Base-by-base conservation (phyloP, 2,113 vertebrate species). In the Pelodiscus sinensis region DNA sequence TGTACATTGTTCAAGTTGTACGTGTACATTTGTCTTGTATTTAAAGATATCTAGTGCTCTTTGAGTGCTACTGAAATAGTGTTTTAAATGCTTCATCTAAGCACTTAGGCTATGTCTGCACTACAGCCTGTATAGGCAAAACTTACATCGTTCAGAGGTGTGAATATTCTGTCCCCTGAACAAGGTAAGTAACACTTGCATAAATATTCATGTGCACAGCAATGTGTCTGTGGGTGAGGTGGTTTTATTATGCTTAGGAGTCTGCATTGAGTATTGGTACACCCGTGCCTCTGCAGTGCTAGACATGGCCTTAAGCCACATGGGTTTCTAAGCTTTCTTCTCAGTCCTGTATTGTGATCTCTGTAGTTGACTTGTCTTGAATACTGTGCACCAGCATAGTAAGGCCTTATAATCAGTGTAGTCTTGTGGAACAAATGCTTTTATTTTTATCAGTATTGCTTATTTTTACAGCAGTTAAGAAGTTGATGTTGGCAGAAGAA, bases 391-490 rank as follows among this genome's bases (percentile, higher is more conserved):
- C 19, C 79, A 77, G n/a, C 73, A 50, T 89, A 88, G 78, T 83
- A 78, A 95, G 81, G 83, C 35, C 57, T 22, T 82, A 4, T 81
- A 55, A 85, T 81, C 31, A 88, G 24, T 90, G 29, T 81, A 81
- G 55, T 77, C 24, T 90, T 6, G 15, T 75, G 29, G 82, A 88
- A 35, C 7, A 38, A 96, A 88, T 92, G 75, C 54, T 91, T 44
- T 62, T 95, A 90, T 1, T 14, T 86, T 90, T 91, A 86, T 82
- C 75, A 79, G 9, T 0, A 0, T 84, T 80, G 35, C 82, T 96
- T 94, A 16, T 87, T 97, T 96, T 90, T 83, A 82, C 21, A 88
- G 44, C 24, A 31, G 79, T 90, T 86, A 82, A 95, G 92, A 94
- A 91, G 81, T 90, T 94, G 75, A 29, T 91, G 27, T 90, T 96